Conservation (phyloP, 2,888 invertebrate species). For the Tinea pellionella region DNA sequence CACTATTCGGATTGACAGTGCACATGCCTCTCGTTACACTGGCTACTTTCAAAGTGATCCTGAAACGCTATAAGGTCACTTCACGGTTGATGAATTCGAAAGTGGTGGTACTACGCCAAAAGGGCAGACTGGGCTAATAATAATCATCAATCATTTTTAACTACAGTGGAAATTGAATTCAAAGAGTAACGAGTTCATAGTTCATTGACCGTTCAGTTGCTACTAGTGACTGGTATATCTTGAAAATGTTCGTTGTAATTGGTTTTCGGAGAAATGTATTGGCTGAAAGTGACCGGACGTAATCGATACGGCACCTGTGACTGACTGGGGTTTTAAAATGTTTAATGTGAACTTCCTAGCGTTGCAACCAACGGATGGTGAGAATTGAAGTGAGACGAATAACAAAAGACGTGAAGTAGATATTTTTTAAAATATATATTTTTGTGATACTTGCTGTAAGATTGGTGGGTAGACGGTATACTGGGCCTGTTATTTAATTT, state of each 20-base stretch:
- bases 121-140: too few species aligned
- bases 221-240: not conserved
- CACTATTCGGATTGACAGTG: too few species aligned
- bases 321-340: conserved; percentile 13
- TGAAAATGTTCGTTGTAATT: conserved; percentile 3
- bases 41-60: too few species aligned
- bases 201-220: not conserved
- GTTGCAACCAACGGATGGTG: conserved; percentile 12
- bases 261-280: conserved; percentile 6
- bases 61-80: too few species aligned
- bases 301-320: conserved; percentile 13
- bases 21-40: too few species aligned
- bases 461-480: too few species aligned
- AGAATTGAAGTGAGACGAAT: not conserved
- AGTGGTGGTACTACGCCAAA: too few species aligned
- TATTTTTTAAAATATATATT: not conserved
- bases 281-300: conserved; percentile 10
- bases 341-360: conserved; percentile 11
- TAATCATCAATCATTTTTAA: too few species aligned
- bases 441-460: too few species aligned
- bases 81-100: too few species aligned
- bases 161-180: not conserved
- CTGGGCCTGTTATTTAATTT: too few species aligned
- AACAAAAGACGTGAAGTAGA: not conserved
- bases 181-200: not conserved